These are phyloP conservation scores for Hartigia nigra DNA, from an alignment of 2,888 invertebrate species.

Conservation along the genomic window DNA sequence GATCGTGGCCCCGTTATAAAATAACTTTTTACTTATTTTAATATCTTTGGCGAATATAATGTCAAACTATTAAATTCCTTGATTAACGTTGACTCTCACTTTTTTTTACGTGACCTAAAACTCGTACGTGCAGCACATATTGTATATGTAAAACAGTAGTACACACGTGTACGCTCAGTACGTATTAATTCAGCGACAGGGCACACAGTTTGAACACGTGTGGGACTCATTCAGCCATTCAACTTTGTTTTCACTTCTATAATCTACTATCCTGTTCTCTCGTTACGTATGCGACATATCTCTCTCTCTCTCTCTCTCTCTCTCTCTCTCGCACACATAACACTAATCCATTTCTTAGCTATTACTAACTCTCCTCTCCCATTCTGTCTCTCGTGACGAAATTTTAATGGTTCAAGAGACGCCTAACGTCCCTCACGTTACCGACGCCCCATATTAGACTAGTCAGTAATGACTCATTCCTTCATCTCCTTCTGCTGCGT, in stretches of 20 bases:
- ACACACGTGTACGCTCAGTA: neutral
- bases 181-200: neutral
- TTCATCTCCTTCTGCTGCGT: no score
- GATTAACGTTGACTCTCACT: neutral
- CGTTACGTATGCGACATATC: neutral
- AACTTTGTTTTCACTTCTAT: conserved; percentile 6
- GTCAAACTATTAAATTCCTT: neutral
- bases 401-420: no score
- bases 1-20: no score
- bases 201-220: conserved; percentile 33
- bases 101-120: neutral
- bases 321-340: conserved; percentile 13
- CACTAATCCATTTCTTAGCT: no score
- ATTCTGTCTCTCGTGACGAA: no score
- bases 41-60: no score
- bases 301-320: neutral
- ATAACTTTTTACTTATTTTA: no score
- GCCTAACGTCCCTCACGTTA: no score
- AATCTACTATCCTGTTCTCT: neutral
- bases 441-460: no score
- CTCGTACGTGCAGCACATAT: neutral
- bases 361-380: no score
- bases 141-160: neutral
- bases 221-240: conserved; percentile 46
- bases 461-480: no score